Conservation (phyloP, 1,140 invertebrate species). For the Leguminivora glycinivorella region DNA sequence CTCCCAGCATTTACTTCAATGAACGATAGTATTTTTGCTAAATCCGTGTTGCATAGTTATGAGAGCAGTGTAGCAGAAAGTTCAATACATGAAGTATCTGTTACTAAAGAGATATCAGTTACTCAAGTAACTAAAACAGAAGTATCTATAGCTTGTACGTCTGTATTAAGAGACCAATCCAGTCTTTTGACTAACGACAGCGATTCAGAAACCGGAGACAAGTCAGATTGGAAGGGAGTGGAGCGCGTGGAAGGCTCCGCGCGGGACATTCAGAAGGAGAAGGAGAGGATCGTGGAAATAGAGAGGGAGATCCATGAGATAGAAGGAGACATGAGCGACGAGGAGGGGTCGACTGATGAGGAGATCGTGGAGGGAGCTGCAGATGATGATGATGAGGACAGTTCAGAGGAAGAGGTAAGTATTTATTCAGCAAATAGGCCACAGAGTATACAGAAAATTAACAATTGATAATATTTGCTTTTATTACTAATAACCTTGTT, state of each 20-base stretch:
- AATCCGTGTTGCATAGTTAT: constrained; percentile 45
- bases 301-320: constrained; percentile 67
- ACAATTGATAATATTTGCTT: no score
- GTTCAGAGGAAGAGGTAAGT: constrained; percentile 33
- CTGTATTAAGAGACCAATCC: constrained; percentile 53
- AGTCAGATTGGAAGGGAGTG: constrained; percentile 37
- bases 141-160: constrained; percentile 38
- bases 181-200: constrained; percentile 68
- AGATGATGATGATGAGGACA: constrained; percentile 37
- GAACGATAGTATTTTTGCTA: constrained; percentile 40
- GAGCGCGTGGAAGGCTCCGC: constrained; percentile 35
- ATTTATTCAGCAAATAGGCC: no score
- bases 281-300: constrained; percentile 67
- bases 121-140: neutral
- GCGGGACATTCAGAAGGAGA: constrained; percentile 63
- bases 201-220: constrained; percentile 45
- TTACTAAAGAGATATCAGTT: constrained; percentile 8
- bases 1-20: constrained; percentile 40
- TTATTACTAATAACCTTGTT: no score
- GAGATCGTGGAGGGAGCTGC: constrained; percentile 36
- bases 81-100: neutral
- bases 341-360: constrained; percentile 33
- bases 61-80: constrained; percentile 42
- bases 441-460: no score
- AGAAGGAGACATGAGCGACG: constrained; percentile 51